Percentiles rank a stretch among this genome's conserved stretches.
Conservation (phyloP, 2,888 invertebrate species). For the Tachina grossa region DNA sequence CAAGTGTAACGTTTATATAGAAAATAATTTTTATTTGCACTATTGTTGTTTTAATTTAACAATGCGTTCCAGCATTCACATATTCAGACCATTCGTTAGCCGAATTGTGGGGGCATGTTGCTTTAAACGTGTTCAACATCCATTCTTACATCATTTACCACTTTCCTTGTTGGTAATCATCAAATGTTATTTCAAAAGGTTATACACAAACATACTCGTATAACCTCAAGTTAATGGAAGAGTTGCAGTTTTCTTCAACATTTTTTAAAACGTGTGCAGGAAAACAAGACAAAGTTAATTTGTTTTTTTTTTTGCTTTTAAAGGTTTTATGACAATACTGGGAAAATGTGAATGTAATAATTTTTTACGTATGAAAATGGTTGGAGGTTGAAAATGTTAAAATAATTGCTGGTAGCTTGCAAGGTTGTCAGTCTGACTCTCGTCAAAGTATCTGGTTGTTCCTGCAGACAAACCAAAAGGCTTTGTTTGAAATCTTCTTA, state of each 20-base stretch:
- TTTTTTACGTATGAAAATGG: neutral
- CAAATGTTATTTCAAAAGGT: neutral
- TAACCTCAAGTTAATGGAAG: neutral
- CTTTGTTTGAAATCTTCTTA: too few species aligned
- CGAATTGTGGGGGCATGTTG: slow-evolving; percentile 55
- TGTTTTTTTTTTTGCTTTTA: slow-evolving; percentile 2
- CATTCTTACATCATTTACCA: slow-evolving; percentile 53
- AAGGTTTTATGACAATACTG: slow-evolving; percentile 8
- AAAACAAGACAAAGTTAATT: slow-evolving; percentile 1
- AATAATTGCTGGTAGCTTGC: too few species aligned
- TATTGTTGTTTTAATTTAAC: slow-evolving; percentile 24
- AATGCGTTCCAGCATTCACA: too few species aligned
- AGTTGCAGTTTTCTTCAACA: neutral
- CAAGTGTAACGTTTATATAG: slow-evolving; percentile 48
- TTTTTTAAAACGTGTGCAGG: slow-evolving; percentile 12
- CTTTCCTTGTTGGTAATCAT: slow-evolving; percentile 21
- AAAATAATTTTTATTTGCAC: slow-evolving; percentile 26
- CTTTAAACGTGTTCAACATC: slow-evolving; percentile 45
- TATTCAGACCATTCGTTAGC: slow-evolving; percentile 36
- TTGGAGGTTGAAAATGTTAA: too few species aligned
- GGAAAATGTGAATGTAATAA: slow-evolving; percentile 7
- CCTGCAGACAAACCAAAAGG: too few species aligned
- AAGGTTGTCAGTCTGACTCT: too few species aligned
- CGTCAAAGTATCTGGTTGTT: too few species aligned
- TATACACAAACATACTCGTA: neutral